Conservation (phyloP, 2,113 vertebrate species). For the Fukomys damarensis region DNA sequence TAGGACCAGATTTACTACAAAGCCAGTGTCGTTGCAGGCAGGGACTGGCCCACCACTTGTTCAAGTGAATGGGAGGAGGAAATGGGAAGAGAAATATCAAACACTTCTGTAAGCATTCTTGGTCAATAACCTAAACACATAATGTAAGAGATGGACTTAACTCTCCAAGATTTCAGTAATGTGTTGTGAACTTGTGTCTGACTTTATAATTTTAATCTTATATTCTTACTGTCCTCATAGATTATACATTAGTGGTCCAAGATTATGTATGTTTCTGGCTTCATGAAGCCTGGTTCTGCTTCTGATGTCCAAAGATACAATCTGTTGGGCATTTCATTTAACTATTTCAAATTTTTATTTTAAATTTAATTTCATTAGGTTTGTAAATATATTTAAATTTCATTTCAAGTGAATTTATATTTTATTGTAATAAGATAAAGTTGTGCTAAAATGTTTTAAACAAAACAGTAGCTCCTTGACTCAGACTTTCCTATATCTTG, state of each 20-base stretch:
- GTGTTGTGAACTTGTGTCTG: slow-evolving; percentile 21
- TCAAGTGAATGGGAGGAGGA: neutral
- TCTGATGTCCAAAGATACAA: slow-evolving; percentile 12
- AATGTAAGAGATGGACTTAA: neutral
- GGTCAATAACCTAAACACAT: neutral
- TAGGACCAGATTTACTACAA: neutral
- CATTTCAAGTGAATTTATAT: neutral
- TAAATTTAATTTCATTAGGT: slow-evolving; percentile 2
- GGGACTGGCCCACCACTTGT: neutral
- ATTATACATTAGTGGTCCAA: slow-evolving; percentile 24
- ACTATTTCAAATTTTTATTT: slow-evolving; percentile 25
- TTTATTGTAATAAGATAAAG: slow-evolving; percentile 1
- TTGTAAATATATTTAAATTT: neutral
- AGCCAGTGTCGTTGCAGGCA: neutral
- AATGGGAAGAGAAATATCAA: neutral
- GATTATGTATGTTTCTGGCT: slow-evolving; percentile 1
- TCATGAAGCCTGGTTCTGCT: neutral
- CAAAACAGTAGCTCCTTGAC: neutral
- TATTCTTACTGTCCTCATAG: neutral
- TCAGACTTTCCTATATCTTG: neutral
- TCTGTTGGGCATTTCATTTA: neutral
- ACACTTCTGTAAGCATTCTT: neutral
- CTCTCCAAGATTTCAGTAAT: neutral
- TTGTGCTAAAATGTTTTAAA: slow-evolving; percentile 23
- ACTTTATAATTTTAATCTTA: slow-evolving; percentile 5